Conservation (phyloP, 2,113 vertebrate species). For the Petroica traversi region DNA sequence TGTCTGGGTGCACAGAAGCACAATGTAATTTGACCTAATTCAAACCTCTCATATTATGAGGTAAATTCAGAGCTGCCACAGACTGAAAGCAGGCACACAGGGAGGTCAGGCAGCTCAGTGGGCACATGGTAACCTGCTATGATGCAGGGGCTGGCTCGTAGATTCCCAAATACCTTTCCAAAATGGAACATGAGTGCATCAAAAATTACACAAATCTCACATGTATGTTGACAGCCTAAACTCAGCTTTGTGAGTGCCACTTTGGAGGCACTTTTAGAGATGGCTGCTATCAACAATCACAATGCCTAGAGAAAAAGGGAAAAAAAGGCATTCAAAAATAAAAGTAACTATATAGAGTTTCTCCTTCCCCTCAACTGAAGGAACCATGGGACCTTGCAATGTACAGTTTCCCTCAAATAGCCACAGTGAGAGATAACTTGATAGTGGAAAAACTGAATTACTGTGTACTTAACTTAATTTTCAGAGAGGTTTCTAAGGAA, state of each 20-base stretch:
- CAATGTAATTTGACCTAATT: background rate
- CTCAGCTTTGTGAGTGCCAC: background rate
- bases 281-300: background rate
- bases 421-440: background rate
- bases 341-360: background rate
- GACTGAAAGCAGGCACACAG: background rate
- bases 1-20: background rate
- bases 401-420: background rate
- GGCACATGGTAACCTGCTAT: background rate
- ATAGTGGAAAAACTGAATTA: constrained; percentile 47
- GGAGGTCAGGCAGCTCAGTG: background rate
- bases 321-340: background rate
- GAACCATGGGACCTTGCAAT: background rate
- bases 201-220: background rate
- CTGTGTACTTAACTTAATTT: constrained; percentile 25
- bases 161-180: background rate
- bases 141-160: background rate
- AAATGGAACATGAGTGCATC: background rate
- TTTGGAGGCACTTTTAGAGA: background rate
- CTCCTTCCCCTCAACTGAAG: background rate
- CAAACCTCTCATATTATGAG: background rate
- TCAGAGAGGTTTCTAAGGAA: constrained; percentile 32
- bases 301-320: background rate
- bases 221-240: background rate
- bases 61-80: background rate